phyloP scores from a whole-genome alignment of 2,888 invertebrate genomes.

The Cosmia pyralina region DNA sequence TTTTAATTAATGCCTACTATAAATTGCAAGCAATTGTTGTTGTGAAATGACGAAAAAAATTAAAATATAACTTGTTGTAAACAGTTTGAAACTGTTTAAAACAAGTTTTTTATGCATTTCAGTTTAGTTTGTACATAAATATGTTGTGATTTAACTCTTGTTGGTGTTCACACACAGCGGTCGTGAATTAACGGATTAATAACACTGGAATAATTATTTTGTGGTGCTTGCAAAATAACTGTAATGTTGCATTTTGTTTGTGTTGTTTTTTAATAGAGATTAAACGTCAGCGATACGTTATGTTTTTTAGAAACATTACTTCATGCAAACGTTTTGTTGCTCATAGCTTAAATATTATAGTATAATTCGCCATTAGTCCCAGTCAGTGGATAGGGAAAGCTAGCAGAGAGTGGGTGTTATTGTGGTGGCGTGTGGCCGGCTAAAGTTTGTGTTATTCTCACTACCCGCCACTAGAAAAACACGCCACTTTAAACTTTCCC shows the following conservation, averaged over 20 bases:
- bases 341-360: conserved; percentile 24
- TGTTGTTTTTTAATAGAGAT: conserved; percentile 10
- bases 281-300: conserved; percentile 22
- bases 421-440: conserved; percentile 39
- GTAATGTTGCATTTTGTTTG: conserved; percentile 36
- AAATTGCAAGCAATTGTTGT: conserved; percentile 75
- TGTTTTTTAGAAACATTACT: conserved; percentile 23
- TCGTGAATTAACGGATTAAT: conserved; percentile 43
- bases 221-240: conserved; percentile 23
- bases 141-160: conserved; percentile 22
- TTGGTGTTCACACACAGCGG: conserved; percentile 22
- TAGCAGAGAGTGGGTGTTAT: conserved; percentile 48
- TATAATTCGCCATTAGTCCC: conserved; percentile 45
- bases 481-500: conserved; percentile 70
- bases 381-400: conserved; percentile 24
- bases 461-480: conserved; percentile 66
- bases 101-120: conserved; percentile 36
- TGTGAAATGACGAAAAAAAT: conserved; percentile 57
- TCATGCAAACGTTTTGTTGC: conserved; percentile 5
- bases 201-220: conserved; percentile 32
- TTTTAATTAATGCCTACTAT: conserved; percentile 80
- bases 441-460: conserved; percentile 60
- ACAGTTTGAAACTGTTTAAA: conserved; percentile 34
- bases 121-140: conserved; percentile 43
- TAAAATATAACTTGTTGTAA: conserved; percentile 35